Conservation (phyloP, 2,888 invertebrate species). For the Schizaphis graminum region DNA sequence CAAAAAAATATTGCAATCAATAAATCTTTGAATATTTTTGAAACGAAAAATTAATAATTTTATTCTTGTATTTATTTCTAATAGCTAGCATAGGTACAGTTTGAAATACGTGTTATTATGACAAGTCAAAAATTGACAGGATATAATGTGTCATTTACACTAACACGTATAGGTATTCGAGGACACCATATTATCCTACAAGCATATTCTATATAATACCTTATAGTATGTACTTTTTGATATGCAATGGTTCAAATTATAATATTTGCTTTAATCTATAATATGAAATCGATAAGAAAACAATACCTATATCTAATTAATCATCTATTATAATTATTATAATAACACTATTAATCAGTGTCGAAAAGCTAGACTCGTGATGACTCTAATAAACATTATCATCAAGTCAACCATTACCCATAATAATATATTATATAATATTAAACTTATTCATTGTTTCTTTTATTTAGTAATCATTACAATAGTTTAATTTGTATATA, state of each 20-base stretch:
- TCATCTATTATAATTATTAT: neutral
- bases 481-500: neutral
- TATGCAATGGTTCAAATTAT: neutral
- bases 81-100: neutral
- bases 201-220: neutral
- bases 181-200: neutral
- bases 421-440: neutral
- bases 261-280: constrained; percentile 33
- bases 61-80: neutral
- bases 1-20: neutral
- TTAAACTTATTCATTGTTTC: too few relatives aligned
- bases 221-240: neutral
- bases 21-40: neutral
- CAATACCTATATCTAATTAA: constrained; percentile 7
- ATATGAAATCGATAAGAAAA: constrained; percentile 36
- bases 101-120: neutral
- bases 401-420: neutral
- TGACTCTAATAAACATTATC: constrained; percentile 24
- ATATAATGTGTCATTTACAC: neutral
- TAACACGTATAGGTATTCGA: neutral
- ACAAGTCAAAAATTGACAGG: neutral
- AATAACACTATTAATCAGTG: constrained; percentile 31
- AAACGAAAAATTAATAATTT: neutral
- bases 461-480: neutral
- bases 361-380: neutral